A percentile compares a stretch with the other conserved stretches of the same genome.
Evolutionary conservation across 2,888 invertebrate species (phyloP).

Genomic region (Cremastinae sp.): DNA sequence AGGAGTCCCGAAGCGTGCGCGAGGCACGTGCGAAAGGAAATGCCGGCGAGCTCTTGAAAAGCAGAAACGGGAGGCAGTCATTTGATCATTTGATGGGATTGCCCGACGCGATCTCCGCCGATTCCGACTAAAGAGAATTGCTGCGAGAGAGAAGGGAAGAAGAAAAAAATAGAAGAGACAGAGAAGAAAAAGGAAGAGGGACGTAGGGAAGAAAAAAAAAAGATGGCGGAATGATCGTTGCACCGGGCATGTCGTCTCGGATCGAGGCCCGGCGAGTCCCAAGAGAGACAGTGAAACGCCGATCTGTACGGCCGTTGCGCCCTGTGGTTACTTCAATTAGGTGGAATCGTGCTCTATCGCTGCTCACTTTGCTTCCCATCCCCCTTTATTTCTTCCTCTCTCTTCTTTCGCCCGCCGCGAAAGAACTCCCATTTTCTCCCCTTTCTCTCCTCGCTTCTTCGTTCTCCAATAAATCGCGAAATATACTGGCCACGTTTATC

Average conservation of each 20-base stretch:
- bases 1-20: constrained; percentile 50
- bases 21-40: constrained; percentile 76
- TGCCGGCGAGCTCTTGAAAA: constrained; percentile 65
- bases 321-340: constrained; percentile 80
- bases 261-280: constrained; percentile 35
- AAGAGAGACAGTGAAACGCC: constrained; percentile 43
- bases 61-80: constrained; percentile 75
- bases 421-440: constrained; percentile 70
- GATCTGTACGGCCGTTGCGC: constrained; percentile 71
- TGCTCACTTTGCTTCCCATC: constrained; percentile 55
- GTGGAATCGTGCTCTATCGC: constrained; percentile 74
- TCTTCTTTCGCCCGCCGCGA: constrained; percentile 65
- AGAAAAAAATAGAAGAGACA: too few relatives aligned
- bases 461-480: constrained; percentile 71
- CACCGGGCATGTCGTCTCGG: constrained; percentile 41
- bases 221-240: constrained; percentile 20
- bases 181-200: constrained; percentile 15
- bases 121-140: constrained; percentile 54
- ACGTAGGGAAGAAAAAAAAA: constrained; percentile 24
- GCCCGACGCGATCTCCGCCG: constrained; percentile 63
- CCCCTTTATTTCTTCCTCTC: constrained; percentile 4
- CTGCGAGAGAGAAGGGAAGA: constrained; percentile 8
- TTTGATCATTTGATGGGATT: constrained; percentile 75
- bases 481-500: constrained; percentile 76
- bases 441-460: constrained; percentile 4